Percentiles rank a stretch among this genome's conserved stretches.
phyloP scores from a whole-genome alignment of 1,140 invertebrate species.

The Lineus longissimus region DNA sequence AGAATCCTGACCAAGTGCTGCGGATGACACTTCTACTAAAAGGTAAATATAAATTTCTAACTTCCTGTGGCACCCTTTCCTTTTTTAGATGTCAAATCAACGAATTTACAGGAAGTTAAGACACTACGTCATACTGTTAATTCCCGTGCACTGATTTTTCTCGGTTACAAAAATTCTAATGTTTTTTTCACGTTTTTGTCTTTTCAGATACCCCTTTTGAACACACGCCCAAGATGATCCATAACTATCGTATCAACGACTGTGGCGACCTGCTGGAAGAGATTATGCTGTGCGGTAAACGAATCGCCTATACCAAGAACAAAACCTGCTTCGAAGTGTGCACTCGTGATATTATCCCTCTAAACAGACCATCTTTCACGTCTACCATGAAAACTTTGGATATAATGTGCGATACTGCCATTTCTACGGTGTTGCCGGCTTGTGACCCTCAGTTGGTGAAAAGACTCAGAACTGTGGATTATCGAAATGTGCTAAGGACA shows the following conservation, averaged over 20 bases:
- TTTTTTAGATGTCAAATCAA: too few relatives aligned
- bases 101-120: too few relatives aligned
- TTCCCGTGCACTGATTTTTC: too few relatives aligned
- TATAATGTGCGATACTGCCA: neutral
- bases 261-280: neutral
- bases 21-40: constrained; percentile 1
- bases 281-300: neutral
- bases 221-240: neutral
- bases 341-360: neutral
- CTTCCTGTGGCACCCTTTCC: too few relatives aligned
- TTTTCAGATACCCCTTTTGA: constrained; percentile 2
- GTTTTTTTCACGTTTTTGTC: neutral
- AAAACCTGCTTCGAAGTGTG: neutral
- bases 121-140: too few relatives aligned
- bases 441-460: too few relatives aligned
- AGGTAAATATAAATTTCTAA: constrained; percentile 2
- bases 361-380: neutral
- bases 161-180: neutral
- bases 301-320: constrained; percentile 5
- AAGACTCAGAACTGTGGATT: constrained; percentile 5
- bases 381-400: neutral
- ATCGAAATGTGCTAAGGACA: neutral
- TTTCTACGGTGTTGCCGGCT: neutral
- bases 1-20: neutral
- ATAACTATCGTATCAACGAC: neutral